A percentile compares a stretch with the other conserved stretches of the same genome.
These are phyloP conservation scores for Clarias batrachus DNA, from an alignment of 2,113 vertebrate species.

Conservation along the genomic window DNA sequence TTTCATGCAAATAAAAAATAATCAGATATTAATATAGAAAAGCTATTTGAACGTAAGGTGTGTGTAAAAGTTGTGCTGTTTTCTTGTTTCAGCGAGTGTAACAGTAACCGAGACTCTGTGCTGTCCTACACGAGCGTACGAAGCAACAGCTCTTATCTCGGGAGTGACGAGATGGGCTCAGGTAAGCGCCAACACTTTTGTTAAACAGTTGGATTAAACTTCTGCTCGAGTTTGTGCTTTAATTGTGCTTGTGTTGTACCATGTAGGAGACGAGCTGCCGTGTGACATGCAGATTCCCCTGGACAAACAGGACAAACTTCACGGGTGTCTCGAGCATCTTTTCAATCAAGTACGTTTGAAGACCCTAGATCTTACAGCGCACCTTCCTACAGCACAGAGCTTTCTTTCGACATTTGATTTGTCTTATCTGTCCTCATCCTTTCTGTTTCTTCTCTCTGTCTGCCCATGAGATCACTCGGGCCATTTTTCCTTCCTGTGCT, in stretches of 20 bases:
- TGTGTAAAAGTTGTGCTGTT: neutral
- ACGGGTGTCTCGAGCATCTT: constrained; percentile 95
- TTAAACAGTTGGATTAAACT: neutral
- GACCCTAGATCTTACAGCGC: neutral
- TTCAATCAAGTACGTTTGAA: constrained; percentile 86
- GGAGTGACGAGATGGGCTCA: constrained; percentile 98
- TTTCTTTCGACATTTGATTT: neutral
- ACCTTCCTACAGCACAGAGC: neutral
- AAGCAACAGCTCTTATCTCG: constrained; percentile 96
- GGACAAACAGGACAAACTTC: constrained; percentile 97
- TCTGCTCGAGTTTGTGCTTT: neutral
- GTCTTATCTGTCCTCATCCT: neutral
- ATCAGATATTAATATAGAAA: neutral
- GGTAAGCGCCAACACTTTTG: constrained; percentile 71
- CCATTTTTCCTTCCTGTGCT: constrained; percentile 33
- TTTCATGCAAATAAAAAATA: neutral
- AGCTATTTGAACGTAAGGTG: neutral
- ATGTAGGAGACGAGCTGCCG: constrained; percentile 89
- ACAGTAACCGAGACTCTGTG: constrained; percentile 96
- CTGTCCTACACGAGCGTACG: constrained; percentile 94
- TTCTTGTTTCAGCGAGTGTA: constrained; percentile 83
- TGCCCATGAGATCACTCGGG: neutral
- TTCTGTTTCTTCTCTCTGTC: constrained; percentile 45
- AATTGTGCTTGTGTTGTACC: neutral
- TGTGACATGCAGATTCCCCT: constrained; percentile 95